Evolutionary conservation across 2,113 vertebrate species (phyloP), one percentile per base, ranked within the genome.

Genomic region (Cryptoleucopteryx plumbea): DNA sequence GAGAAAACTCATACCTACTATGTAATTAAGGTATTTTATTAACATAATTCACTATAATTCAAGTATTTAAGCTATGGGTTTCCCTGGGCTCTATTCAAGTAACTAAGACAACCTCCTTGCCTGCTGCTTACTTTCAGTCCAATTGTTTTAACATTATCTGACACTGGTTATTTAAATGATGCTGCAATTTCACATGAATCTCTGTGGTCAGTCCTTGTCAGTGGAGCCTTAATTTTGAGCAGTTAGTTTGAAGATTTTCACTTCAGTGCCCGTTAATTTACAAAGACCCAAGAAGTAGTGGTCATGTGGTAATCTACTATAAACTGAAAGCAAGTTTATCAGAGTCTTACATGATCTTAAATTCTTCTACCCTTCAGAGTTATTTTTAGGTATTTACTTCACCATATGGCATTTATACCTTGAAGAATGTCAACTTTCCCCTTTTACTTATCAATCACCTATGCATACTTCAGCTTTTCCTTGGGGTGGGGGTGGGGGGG

Each of bases 1-100:
- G 98, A 98, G 53, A 98, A 98, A 84, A 98, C 98, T 8, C 98
- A 98, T 66, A 96, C 98, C 53, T 99, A 99, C 93, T 99, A 98
- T 88, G 98, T 99, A 84, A 98, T 99, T 90, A 99, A 99, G 99
- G 99, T 99, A 94, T 82, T 96, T 91, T 56, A 68, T 45, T 48
- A 71, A 88, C 1, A 17, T 48, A 36, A 55, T 89, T 83, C 8
- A 32, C 86, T 80, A 3, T 55, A 63, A 79, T 63, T 90, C 10
- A 43, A 13, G 31, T 81, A 70, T 61, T 88, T 80, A 80, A 93
- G 62, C 29, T 95, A 2, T 18, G 72, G 59, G 14, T 92, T 88
- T 78, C 66, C 74, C 61, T 65, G 34, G 58, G 34, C 12, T 96
- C 52, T 82, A 16, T 3, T 77, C 18, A 36, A 47, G 43, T 84